Conservation (phyloP, 2,888 invertebrate species). For the Axea sp. region DNA sequence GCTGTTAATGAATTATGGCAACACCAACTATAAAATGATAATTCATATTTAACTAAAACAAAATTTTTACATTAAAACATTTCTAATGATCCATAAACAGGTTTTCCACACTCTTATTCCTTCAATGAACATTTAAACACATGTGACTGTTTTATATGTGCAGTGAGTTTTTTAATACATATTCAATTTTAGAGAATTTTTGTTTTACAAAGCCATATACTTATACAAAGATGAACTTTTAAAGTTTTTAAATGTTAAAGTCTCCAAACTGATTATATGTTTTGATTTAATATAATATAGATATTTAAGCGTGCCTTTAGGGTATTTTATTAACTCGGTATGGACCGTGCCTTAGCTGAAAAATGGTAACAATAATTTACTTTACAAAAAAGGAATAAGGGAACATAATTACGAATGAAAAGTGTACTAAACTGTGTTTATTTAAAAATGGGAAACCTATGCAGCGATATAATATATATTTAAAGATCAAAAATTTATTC, state of each 20-base stretch:
- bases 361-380: conserved; percentile 46
- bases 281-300: conserved; percentile 18
- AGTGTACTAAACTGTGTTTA: conserved; percentile 3
- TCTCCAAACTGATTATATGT: too few species aligned
- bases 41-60: conserved; percentile 6
- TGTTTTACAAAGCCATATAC: neutral
- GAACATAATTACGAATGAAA: conserved; percentile 20
- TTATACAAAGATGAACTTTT: too few species aligned
- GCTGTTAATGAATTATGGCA: conserved; percentile 13
- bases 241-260: too few species aligned
- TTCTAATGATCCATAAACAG: conserved; percentile 32
- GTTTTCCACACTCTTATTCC: conserved; percentile 70
- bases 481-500: conserved; percentile 12
- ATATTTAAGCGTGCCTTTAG: conserved; percentile 71
- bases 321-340: conserved; percentile 69
- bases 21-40: neutral
- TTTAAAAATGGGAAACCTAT: conserved; percentile 38
- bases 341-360: conserved; percentile 76
- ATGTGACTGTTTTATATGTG: too few species aligned
- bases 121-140: conserved; percentile 63
- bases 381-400: conserved; percentile 48
- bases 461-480: conserved; percentile 17
- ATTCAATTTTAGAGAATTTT: conserved; percentile 7
- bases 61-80: too few species aligned
- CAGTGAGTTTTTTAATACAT: too few species aligned